Conservation (phyloP, 2,113 vertebrate species). For the Cryptomyrus ogoouensis region DNA sequence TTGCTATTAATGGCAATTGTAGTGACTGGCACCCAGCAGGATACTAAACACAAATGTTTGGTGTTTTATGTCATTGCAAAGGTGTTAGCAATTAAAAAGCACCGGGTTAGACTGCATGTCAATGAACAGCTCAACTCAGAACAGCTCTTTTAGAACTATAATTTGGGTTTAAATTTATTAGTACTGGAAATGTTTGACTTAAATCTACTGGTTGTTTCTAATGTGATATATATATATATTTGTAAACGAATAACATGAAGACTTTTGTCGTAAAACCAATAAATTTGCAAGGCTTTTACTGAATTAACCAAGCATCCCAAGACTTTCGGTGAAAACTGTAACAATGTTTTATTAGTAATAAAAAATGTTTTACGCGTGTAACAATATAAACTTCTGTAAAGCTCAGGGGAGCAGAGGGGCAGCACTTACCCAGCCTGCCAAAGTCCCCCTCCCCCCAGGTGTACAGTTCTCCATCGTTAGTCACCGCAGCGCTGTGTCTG, state of each 20-base stretch:
- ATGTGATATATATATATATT: neutral
- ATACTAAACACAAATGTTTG: neutral
- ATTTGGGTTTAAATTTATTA: neutral
- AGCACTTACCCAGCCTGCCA: constrained; percentile 59
- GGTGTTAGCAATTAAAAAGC: too few relatives aligned
- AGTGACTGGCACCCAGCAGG: neutral
- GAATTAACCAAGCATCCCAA: neutral
- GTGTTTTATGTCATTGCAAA: too few relatives aligned
- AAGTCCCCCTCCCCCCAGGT: constrained; percentile 75
- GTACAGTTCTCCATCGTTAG: constrained; percentile 69
- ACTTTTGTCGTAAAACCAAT: neutral
- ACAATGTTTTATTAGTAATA: neutral
- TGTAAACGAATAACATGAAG: neutral
- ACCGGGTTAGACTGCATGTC: too few relatives aligned
- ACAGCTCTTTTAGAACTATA: neutral
- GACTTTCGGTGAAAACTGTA: neutral
- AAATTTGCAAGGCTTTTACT: neutral
- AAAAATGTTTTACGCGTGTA: neutral
- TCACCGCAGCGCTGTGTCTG: constrained; percentile 71
- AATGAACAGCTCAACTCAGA: too few relatives aligned
- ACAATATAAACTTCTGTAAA: neutral
- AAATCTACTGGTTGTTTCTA: neutral
- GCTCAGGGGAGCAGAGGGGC: too few relatives aligned
- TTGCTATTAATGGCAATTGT: neutral
- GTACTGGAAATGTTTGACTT: neutral